Percentiles rank a stretch among this genome's conserved stretches.
phyloP scores from a whole-genome alignment of 2,113 vertebrate species.

The Tyto alba region DNA sequence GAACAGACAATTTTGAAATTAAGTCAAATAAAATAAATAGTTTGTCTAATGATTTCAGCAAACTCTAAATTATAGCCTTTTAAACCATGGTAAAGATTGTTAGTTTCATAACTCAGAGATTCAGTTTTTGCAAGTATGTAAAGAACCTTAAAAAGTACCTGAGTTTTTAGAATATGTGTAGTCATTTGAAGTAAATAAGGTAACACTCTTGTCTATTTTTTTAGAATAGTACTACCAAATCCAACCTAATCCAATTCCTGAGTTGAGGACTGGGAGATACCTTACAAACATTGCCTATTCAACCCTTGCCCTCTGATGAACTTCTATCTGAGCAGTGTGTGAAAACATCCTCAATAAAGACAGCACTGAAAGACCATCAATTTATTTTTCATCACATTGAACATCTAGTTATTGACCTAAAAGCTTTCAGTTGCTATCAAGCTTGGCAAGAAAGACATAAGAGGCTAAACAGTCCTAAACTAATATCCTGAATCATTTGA shows the following conservation, averaged over 20 bases:
- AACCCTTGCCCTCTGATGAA: neutral
- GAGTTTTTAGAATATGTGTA: neutral
- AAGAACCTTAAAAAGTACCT: neutral
- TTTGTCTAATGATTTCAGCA: neutral
- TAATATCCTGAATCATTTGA: neutral
- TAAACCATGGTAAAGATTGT: neutral
- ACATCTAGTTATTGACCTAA: neutral
- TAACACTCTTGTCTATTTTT: neutral
- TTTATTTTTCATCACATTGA: neutral
- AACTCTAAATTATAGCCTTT: neutral
- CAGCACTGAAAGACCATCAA: neutral
- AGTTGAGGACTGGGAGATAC: neutral
- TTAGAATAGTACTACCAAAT: neutral
- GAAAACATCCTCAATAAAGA: neutral
- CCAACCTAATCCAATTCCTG: neutral
- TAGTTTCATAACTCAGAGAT: neutral
- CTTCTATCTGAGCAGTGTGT: neutral
- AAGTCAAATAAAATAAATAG: neutral
- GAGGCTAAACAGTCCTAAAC: neutral
- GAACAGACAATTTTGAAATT: neutral
- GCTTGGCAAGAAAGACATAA: neutral
- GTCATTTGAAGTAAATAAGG: neutral
- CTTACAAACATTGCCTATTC: neutral
- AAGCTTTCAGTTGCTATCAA: neutral
- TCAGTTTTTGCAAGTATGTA: neutral